Percentiles rank a stretch among this genome's conserved stretches.
Conservation (phyloP, 2,888 invertebrate species). For the Dioctria rufipes region DNA sequence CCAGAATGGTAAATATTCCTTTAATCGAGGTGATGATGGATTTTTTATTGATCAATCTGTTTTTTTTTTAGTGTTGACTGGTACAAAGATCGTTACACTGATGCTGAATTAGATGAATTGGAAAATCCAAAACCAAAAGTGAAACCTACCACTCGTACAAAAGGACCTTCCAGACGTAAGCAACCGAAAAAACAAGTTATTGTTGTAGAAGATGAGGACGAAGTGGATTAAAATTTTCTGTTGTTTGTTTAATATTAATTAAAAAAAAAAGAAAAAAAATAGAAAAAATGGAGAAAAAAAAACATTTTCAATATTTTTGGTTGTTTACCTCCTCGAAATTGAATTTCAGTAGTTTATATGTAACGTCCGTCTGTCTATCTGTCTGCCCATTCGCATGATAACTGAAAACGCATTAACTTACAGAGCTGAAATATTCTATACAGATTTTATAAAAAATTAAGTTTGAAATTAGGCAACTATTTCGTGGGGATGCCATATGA, state of each 20-base stretch:
- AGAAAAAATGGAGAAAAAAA: not conserved
- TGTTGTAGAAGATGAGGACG: slow-evolving; percentile 62
- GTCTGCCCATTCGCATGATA: too few species aligned
- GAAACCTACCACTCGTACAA: slow-evolving; percentile 74
- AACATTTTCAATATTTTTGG: not conserved
- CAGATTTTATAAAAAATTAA: too few species aligned
- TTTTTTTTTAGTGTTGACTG: slow-evolving; percentile 82
- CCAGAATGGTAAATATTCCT: slow-evolving; percentile 84
- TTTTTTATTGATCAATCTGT: not conserved
- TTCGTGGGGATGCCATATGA: too few species aligned
- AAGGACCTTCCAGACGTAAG: slow-evolving; percentile 68
- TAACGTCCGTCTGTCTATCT: too few species aligned
- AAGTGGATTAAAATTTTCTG: slow-evolving; percentile 59
- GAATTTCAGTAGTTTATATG: too few species aligned
- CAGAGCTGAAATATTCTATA: too few species aligned
- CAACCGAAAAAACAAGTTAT: slow-evolving; percentile 62
- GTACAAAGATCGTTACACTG: slow-evolving; percentile 89
- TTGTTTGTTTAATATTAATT: slow-evolving; percentile 27
- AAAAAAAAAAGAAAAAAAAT: not conserved
- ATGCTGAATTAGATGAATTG: slow-evolving; percentile 83
- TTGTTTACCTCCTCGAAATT: not conserved
- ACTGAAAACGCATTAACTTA: too few species aligned
- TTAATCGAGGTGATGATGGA: slow-evolving; percentile 20
- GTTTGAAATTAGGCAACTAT: too few species aligned
- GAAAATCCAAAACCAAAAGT: slow-evolving; percentile 82